Conservation (phyloP, 2,888 invertebrate genomes). For the Theretra japonica region DNA sequence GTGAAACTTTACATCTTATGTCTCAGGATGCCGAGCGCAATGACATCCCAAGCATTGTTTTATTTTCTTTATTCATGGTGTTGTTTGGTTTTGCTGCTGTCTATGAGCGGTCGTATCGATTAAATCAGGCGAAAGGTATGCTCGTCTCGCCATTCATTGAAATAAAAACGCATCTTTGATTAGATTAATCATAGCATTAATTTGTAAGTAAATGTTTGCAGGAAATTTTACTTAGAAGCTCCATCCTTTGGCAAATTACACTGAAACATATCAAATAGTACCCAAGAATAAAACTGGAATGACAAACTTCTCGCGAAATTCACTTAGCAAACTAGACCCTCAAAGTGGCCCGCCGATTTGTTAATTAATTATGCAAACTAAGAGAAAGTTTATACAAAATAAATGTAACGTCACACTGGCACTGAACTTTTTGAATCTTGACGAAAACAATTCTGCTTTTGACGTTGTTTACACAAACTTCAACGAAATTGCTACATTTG, state of each 20-base stretch:
- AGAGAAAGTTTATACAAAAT: slow-evolving; percentile 9
- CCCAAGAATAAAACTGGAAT: neutral
- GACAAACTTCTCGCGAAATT: neutral
- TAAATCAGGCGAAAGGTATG: no score
- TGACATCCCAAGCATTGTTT: no score
- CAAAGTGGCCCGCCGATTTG: slow-evolving; percentile 22
- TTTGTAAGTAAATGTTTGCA: no score
- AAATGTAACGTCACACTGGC: slow-evolving; percentile 21
- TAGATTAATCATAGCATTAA: no score
- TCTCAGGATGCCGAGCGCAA: no score
- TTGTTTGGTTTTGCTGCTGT: no score
- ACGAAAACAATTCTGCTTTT: slow-evolving; percentile 22
- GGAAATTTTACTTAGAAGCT: no score
- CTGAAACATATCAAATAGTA: neutral
- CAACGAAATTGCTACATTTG: neutral
- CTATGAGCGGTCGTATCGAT: no score
- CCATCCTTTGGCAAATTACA: neutral
- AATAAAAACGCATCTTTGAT: no score
- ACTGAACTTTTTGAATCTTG: slow-evolving; percentile 2
- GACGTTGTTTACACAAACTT: slow-evolving; percentile 19
- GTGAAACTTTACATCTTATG: no score
- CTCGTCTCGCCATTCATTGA: no score
- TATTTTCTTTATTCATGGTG: no score
- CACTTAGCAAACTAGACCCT: slow-evolving; percentile 17
- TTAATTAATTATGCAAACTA: slow-evolving; percentile 20